These are phyloP conservation scores for Cromileptes altivelis DNA, from an alignment of 2,113 vertebrate species.

Conservation along the genomic window DNA sequence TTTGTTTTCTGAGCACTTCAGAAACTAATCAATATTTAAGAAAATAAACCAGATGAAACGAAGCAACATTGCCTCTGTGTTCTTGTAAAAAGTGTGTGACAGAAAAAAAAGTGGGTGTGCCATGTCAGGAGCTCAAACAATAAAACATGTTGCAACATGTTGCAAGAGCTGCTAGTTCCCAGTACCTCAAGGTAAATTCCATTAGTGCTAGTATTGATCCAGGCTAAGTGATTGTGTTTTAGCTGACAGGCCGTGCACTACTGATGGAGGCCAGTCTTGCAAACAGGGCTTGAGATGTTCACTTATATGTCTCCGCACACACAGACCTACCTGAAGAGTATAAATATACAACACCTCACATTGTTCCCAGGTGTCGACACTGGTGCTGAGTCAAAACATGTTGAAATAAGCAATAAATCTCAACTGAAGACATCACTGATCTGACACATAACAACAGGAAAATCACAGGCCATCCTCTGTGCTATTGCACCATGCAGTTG, in stretches of 20 bases:
- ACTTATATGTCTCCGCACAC: conserved; percentile 6
- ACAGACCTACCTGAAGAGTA: neutral
- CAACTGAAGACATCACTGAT: conserved; percentile 17
- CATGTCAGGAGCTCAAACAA: conserved; percentile 68
- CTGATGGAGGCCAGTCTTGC: conserved; percentile 40
- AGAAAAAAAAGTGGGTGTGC: conserved; percentile 68
- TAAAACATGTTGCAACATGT: conserved; percentile 83
- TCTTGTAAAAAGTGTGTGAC: conserved; percentile 42
- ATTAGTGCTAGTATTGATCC: conserved; percentile 73
- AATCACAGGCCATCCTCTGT: neutral
- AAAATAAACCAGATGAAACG: conserved; percentile 92
- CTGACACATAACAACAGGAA: neutral
- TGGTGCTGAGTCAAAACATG: neutral
- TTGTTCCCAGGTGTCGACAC: neutral
- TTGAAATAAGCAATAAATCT: neutral
- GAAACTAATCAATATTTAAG: conserved; percentile 96
- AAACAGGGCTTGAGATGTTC: neutral
- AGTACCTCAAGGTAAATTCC: conserved; percentile 79
- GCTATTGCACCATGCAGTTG: conserved; percentile 24
- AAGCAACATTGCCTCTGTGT: conserved; percentile 67
- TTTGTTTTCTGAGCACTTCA: conserved; percentile 92
- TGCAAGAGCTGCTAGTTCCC: conserved; percentile 66
- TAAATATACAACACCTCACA: neutral
- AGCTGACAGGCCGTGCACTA: conserved; percentile 40
- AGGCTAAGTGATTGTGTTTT: conserved; percentile 60